These are phyloP conservation scores for Mormyrops boulengeri DNA, from an alignment of 2,797 vertebrate genomes.

Conservation along the genomic window DNA sequence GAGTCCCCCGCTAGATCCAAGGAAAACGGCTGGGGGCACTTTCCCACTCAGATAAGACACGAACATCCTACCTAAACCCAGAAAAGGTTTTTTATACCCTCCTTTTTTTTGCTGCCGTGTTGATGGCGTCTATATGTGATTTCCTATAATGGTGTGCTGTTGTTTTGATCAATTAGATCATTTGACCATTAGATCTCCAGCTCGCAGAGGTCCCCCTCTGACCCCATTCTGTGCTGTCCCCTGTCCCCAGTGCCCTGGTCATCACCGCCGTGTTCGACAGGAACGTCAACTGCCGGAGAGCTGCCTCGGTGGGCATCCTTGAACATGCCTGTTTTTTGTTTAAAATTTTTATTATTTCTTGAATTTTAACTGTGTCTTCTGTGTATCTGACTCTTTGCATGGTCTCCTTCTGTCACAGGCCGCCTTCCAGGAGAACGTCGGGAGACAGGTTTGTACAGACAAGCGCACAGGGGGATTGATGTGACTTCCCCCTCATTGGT, in stretches of 20 bases:
- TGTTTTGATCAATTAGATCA: not conserved
- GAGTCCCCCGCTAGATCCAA: not conserved
- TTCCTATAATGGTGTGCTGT: not conserved
- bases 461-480: not conserved
- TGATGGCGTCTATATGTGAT: not conserved
- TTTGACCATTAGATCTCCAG: not conserved
- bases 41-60: not conserved
- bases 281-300: constrained; percentile 84
- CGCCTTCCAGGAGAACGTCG: constrained; percentile 99
- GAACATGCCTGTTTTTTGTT: not conserved
- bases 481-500: not conserved
- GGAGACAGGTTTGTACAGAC: constrained; percentile 82
- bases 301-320: constrained; percentile 80
- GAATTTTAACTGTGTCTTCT: constrained; percentile 21
- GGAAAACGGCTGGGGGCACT: not conserved
- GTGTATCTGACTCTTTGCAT: constrained; percentile 44
- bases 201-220: not conserved
- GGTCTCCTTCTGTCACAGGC: constrained; percentile 67
- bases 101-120: not conserved
- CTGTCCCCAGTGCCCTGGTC: constrained; percentile 70
- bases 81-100: not conserved
- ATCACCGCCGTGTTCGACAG: constrained; percentile 84
- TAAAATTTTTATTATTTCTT: not conserved
- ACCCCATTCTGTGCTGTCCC: not conserved
- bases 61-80: not conserved